Conservation (phyloP, 2,888 invertebrate species). For the Lycocerus yunnanus region DNA sequence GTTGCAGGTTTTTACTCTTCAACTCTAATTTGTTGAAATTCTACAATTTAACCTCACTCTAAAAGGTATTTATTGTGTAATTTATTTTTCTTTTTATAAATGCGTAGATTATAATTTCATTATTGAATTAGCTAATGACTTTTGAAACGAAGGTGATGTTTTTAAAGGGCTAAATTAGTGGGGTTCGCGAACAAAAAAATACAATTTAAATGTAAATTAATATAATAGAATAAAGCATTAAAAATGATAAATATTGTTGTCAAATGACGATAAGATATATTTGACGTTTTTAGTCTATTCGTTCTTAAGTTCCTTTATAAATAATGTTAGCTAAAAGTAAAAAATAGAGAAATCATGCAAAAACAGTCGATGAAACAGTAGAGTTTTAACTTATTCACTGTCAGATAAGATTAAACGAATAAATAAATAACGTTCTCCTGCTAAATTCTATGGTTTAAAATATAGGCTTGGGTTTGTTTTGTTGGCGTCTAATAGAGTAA, state of each 20-base stretch:
- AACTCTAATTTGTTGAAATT: neutral
- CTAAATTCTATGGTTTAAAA: slow-evolving; percentile 3
- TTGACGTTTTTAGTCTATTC: neutral
- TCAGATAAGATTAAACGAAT: slow-evolving; percentile 26
- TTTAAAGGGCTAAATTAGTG: neutral
- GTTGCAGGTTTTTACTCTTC: neutral
- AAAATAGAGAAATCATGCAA: slow-evolving; percentile 20
- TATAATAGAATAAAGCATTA: neutral
- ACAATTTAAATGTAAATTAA: neutral
- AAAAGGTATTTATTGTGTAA: neutral
- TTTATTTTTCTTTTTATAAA: neutral
- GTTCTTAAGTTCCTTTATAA: neutral
- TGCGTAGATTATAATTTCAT: neutral
- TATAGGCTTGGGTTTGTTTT: slow-evolving; percentile 15
- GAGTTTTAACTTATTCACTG: slow-evolving; percentile 19
- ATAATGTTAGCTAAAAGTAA: slow-evolving; percentile 10
- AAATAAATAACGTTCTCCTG: slow-evolving; percentile 22
- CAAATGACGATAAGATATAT: neutral
- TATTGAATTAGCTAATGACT: neutral
- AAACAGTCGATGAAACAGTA: slow-evolving; percentile 17
- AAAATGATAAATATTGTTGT: neutral
- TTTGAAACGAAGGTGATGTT: neutral
- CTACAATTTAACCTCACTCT: neutral
- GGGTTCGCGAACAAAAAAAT: neutral
- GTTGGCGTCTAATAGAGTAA: slow-evolving; percentile 18